Percentiles rank a stretch among this genome's conserved stretches.
phyloP scores from a whole-genome alignment of 2,113 vertebrate species.

The Apodemus sylvaticus region DNA sequence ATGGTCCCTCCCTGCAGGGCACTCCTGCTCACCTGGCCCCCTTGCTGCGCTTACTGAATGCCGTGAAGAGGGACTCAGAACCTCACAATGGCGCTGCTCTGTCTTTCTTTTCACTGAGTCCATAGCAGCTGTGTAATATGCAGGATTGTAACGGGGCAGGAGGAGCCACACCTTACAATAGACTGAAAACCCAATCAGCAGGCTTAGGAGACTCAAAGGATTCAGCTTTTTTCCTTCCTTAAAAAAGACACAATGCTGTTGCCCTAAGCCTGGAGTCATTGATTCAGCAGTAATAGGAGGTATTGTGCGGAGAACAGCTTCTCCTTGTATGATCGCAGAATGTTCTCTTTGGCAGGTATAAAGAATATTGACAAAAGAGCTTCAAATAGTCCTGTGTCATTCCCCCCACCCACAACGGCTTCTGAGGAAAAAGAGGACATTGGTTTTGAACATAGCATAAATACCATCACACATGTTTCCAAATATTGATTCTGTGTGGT shows the following conservation, averaged over 20 bases:
- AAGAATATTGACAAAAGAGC: conserved; percentile 54
- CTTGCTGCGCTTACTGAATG: not conserved
- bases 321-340: not conserved
- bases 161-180: conserved; percentile 64
- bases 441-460: not conserved
- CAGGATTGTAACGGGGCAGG: conserved; percentile 54
- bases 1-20: not conserved
- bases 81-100: conserved; percentile 12
- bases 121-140: conserved; percentile 76
- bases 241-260: conserved; percentile 36
- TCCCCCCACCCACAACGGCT: not conserved
- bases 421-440: not conserved
- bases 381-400: not conserved
- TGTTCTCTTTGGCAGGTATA: not conserved
- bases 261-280: not conserved
- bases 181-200: conserved; percentile 80
- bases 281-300: not conserved
- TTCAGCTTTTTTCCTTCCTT: conserved; percentile 60
- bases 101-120: conserved; percentile 1
- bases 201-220: conserved; percentile 69
- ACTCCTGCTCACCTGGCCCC: not conserved
- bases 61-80: not conserved
- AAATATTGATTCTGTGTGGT: not conserved
- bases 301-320: not conserved
- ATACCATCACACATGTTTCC: not conserved